A percentile compares a stretch with the other conserved stretches of the same genome.
These are phyloP conservation scores for Grapholita molesta DNA, from an alignment of 1,140 invertebrate genomes.

Conservation along the genomic window DNA sequence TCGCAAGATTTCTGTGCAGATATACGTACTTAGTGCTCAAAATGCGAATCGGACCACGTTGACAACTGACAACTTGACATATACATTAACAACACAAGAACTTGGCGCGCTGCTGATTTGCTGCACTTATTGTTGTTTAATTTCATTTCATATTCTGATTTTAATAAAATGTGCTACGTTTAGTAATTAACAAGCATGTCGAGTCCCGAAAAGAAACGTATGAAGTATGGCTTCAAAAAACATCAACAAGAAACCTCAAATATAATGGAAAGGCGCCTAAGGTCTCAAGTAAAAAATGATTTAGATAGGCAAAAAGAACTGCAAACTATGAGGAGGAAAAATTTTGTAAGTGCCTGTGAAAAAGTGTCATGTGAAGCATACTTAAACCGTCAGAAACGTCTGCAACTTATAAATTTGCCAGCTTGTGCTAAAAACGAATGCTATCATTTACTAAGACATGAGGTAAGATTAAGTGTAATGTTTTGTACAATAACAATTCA, in stretches of 20 bases:
- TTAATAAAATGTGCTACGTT: background rate
- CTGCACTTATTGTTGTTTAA: background rate
- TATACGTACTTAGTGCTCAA: too few species aligned
- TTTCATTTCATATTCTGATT: background rate
- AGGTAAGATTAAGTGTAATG: too few species aligned
- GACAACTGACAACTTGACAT: background rate
- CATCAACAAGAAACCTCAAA: background rate
- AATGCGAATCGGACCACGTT: too few species aligned
- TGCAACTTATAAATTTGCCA: conserved; percentile 40
- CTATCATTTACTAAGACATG: conserved; percentile 37
- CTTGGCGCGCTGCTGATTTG: background rate
- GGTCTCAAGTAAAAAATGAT: conserved; percentile 19
- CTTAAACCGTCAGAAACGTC: conserved; percentile 28
- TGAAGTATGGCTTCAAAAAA: background rate
- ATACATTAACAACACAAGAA: background rate
- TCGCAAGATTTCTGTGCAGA: too few species aligned
- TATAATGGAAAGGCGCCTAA: background rate
- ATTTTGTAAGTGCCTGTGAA: conserved; percentile 43
- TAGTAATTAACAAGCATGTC: background rate
- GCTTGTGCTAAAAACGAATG: conserved; percentile 34
- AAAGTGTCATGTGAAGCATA: conserved; percentile 37
- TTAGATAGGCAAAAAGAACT: conserved; percentile 22
- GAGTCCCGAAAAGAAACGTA: conserved; percentile 9
- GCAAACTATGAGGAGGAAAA: conserved; percentile 30
- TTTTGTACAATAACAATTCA: too few species aligned